A percentile compares a stretch with the other conserved stretches of the same genome.
Conservation (phyloP, 2,113 vertebrate genomes). For the Barnardius zonarius region DNA sequence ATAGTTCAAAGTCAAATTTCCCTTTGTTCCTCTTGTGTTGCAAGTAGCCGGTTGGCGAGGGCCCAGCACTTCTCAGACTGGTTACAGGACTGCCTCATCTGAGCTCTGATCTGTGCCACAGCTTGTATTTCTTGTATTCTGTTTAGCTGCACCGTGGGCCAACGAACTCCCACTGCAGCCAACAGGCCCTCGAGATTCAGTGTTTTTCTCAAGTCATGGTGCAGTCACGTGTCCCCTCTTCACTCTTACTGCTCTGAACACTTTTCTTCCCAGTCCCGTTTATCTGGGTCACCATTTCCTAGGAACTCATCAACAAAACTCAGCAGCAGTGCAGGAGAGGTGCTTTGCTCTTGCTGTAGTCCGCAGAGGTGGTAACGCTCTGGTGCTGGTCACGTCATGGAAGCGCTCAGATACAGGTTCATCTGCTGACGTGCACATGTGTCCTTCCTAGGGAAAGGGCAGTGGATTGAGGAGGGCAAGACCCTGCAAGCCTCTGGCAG, state of each 20-base stretch:
- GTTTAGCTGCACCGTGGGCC: not conserved
- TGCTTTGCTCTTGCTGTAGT: not conserved
- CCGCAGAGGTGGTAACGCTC: not conserved
- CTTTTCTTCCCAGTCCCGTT: not conserved
- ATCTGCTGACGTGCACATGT: not conserved
- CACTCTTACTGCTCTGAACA: not conserved
- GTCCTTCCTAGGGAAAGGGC: not conserved
- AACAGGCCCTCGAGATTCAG: not conserved
- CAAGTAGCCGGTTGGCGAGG: not conserved
- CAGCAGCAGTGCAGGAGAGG: not conserved
- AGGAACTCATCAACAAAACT: not conserved
- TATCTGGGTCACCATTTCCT: not conserved
- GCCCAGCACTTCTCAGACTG: conserved; percentile 25
- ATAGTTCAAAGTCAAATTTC: conserved; percentile 2
- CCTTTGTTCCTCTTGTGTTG: conserved; percentile 11
- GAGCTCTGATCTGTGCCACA: conserved; percentile 4
- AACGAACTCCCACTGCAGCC: conserved; percentile 30
- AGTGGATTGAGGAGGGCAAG: not conserved
- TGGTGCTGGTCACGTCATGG: accelerated
- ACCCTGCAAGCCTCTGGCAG: not conserved
- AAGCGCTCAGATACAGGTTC: not conserved
- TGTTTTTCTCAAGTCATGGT: not conserved
- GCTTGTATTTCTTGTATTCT: conserved; percentile 23
- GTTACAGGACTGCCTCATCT: not conserved
- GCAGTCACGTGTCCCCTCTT: not conserved